Evolutionary conservation across 2,797 vertebrate species (phyloP).

Genomic region (Sebastes oblongus): DNA sequence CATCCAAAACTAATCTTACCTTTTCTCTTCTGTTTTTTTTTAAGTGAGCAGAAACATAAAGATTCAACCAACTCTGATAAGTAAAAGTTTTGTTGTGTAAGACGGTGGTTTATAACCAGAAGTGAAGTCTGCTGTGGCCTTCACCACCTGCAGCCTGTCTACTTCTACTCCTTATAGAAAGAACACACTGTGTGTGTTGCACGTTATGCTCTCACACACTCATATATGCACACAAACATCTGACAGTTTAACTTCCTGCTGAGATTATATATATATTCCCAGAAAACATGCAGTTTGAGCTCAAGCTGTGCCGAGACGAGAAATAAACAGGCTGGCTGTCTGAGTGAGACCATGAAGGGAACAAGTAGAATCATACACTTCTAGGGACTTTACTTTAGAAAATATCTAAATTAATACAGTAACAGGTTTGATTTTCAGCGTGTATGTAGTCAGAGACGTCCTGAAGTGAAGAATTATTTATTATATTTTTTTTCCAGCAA

Average conservation of each 20-base stretch:
- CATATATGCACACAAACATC: not conserved
- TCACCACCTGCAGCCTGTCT: too few relatives aligned
- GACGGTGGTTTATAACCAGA: not conserved
- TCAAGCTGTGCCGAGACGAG: not conserved
- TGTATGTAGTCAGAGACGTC: too few relatives aligned
- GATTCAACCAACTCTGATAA: not conserved
- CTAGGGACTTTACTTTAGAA: too few relatives aligned
- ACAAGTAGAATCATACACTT: not conserved
- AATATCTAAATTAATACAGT: too few relatives aligned
- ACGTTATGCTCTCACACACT: not conserved
- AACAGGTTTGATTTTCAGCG: too few relatives aligned
- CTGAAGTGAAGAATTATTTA: too few relatives aligned
- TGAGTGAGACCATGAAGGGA: not conserved
- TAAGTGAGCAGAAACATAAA: not conserved
- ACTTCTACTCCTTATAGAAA: not conserved
- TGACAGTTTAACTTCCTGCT: not conserved
- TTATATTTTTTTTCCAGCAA: too few relatives aligned
- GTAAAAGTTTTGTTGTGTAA: not conserved
- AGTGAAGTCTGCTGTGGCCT: too few relatives aligned
- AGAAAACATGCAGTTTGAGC: constrained; percentile 11
- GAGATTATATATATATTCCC: not conserved
- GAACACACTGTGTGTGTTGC: not conserved
- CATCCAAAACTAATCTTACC: not conserved
- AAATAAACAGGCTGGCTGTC: not conserved
- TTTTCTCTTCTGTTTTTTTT: not conserved